Evolutionary conservation across 2,113 vertebrate species (phyloP), one percentile per base, ranked within the genome.

Genomic region (Sander lucioperca): DNA sequence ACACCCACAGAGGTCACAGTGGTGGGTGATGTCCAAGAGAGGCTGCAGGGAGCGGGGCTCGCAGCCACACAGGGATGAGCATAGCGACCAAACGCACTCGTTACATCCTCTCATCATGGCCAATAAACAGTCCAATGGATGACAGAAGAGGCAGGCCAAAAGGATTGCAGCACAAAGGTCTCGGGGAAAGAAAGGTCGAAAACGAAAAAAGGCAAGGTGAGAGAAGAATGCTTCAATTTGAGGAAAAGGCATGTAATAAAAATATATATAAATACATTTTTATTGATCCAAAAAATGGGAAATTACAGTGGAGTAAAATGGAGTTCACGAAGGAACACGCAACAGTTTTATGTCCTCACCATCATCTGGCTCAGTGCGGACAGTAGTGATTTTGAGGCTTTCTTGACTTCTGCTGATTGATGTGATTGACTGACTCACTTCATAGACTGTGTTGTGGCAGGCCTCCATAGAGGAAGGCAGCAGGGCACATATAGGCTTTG

Each of bases 141-240:
- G 91, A 74, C 95, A 96, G 94, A 95, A 96, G 45, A 96, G 94
- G 9, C 95, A 96, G 23, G 92, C 91, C 82, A 95, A 70, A 11
- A 95, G 88, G 33, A 95, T 30, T 0, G 93, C 88, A 63, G 94
- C 95, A 59, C 95, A 95, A 27, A 93, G 70, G 54, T 95, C 96
- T 95, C 57, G 5, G 23, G 51, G 23, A 54, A 47, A 59, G 13
- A 72, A 47, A 39, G 15, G 39, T 15, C 7, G 12, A 13, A 10
- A 66, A 48, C 63, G 53, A 6, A 16, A 75, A 27, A 14, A 47
- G 45, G 8, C 1, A 5, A 48, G 0, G n/a, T 53, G 8, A 51
- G n/a, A 70, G 19, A 61, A 39, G 13, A 33, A 33, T n/a, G 30
- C 43, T 66, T 73, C 7, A 74, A 27, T 50, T 71, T 5, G 43